Evolutionary conservation across 2,797 vertebrate species (phyloP).

Genomic region (Cyclura pinguis): DNA sequence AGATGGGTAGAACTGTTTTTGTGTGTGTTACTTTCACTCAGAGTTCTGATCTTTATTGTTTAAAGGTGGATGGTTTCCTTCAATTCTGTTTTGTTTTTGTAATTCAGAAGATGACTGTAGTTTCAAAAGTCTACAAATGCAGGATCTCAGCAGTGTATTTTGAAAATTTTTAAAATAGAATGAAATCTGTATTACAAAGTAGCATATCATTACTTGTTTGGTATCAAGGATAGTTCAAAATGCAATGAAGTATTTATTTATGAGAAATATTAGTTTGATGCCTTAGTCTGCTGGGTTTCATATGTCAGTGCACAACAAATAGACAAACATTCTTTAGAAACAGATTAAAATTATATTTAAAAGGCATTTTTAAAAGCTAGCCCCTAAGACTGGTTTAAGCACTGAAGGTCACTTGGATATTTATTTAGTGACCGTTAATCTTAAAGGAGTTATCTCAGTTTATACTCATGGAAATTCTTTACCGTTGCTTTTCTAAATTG

Average conservation of each 20-base stretch:
- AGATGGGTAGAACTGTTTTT: neutral
- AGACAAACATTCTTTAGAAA: too few species aligned
- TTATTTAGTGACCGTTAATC: neutral
- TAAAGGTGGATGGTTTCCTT: neutral
- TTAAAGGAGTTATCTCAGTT: neutral
- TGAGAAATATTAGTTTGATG: neutral
- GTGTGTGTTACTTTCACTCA: neutral
- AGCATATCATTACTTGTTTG: neutral
- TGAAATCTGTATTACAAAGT: neutral
- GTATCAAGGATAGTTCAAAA: neutral
- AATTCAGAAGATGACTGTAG: neutral
- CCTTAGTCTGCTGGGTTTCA: too few species aligned
- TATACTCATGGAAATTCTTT: neutral
- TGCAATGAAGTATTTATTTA: neutral
- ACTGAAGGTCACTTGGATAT: too few species aligned
- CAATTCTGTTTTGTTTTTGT: neutral
- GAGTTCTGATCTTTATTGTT: accelerated
- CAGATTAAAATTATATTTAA: too few species aligned
- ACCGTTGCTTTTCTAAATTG: neutral
- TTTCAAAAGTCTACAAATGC: neutral
- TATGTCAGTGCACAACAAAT: too few species aligned
- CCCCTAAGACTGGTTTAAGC: too few species aligned
- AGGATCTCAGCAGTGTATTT: neutral
- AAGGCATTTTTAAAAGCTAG: too few species aligned
- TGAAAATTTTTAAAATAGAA: neutral